Conservation (phyloP, 2,113 vertebrate species). For the Eira barbara region DNA sequence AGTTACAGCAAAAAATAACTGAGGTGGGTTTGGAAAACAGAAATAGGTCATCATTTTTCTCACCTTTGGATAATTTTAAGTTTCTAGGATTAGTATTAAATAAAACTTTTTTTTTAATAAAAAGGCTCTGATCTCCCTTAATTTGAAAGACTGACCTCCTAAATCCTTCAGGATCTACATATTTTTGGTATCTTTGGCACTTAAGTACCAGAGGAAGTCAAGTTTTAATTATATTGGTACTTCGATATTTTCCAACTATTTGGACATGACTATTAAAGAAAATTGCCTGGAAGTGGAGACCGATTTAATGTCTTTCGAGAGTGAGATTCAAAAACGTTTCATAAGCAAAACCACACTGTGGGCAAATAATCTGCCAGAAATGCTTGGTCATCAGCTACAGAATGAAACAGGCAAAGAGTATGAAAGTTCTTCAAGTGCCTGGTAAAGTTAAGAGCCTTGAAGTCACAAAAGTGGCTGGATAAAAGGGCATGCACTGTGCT, state of each 20-base stretch:
- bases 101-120: not conserved
- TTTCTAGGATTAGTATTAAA: not conserved
- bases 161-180: not conserved
- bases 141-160: not conserved
- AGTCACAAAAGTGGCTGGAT: not conserved
- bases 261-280: not conserved
- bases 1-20: slow-evolving; percentile 37
- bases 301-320: not conserved
- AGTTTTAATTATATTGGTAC: not conserved
- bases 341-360: not conserved
- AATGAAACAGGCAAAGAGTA: not conserved
- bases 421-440: not conserved
- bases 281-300: not conserved
- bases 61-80: not conserved
- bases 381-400: not conserved
- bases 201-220: not conserved
- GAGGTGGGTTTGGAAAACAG: slow-evolving; percentile 10
- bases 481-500: not conserved
- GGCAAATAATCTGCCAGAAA: not conserved
- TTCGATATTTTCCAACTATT: not conserved
- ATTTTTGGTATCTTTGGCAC: not conserved
- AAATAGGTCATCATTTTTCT: slow-evolving; percentile 13
- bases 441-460: not conserved
- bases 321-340: not conserved
- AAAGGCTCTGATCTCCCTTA: not conserved